Percentiles rank a stretch among this genome's conserved stretches.
These are phyloP conservation scores for Phyllotreta striolata DNA, from an alignment of 2,888 invertebrate species.

Conservation along the genomic window DNA sequence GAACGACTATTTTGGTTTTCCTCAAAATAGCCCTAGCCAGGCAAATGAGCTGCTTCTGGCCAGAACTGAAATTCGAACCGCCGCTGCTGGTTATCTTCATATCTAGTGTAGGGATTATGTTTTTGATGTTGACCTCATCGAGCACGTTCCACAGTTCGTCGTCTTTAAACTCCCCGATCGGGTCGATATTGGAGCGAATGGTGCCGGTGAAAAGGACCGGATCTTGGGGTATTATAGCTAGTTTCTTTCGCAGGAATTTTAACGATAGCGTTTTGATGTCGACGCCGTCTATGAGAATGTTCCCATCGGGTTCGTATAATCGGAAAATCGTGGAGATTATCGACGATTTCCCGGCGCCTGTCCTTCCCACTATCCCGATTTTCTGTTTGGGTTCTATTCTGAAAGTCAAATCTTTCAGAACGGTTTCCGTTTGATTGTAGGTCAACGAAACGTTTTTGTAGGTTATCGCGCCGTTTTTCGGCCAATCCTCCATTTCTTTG, in stretches of 20 bases:
- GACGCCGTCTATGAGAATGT: slow-evolving; percentile 80
- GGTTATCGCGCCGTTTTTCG: slow-evolving; percentile 70
- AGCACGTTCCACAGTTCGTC: slow-evolving; percentile 47
- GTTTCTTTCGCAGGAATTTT: slow-evolving; percentile 74
- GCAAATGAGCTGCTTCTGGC: slow-evolving; percentile 65
- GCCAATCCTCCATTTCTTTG: slow-evolving; percentile 69
- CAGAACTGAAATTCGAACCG: slow-evolving; percentile 36
- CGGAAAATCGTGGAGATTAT: slow-evolving; percentile 81
- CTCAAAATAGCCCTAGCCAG: slow-evolving; percentile 64
- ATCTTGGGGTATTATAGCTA: slow-evolving; percentile 87
- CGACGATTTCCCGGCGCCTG: slow-evolving; percentile 84
- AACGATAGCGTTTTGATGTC: slow-evolving; percentile 75
- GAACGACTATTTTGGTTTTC: slow-evolving; percentile 61
- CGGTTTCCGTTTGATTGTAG: slow-evolving; percentile 76
- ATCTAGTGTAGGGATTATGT: slow-evolving; percentile 68
- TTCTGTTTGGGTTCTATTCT: slow-evolving; percentile 72
- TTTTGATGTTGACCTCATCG: slow-evolving; percentile 55
- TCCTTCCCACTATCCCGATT: slow-evolving; percentile 83
- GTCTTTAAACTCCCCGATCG: slow-evolving; percentile 45
- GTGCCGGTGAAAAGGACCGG: slow-evolving; percentile 81
- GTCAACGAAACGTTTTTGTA: slow-evolving; percentile 74
- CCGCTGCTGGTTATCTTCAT: slow-evolving; percentile 47
- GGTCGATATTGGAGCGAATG: slow-evolving; percentile 58
- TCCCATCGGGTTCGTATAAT: slow-evolving; percentile 77
- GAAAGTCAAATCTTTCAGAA: slow-evolving; percentile 75